phyloP scores from a whole-genome alignment of 2,888 invertebrate species.

The Conomelus anceps region DNA sequence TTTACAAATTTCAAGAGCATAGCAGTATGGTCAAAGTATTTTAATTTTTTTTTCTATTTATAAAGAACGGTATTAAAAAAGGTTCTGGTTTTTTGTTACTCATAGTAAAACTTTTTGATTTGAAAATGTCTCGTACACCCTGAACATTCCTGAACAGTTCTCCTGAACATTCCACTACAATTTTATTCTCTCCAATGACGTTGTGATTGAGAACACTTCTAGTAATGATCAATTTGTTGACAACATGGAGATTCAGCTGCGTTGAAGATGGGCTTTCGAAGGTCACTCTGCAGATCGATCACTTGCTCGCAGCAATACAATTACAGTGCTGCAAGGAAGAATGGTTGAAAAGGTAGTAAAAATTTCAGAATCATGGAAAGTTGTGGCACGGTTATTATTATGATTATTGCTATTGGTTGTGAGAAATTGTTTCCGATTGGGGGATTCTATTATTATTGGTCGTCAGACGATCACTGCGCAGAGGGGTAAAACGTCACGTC shows the following conservation, averaged over 20 bases:
- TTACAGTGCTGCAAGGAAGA: neutral
- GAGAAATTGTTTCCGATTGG: neutral
- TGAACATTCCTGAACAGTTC: too few species aligned
- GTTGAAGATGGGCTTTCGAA: neutral
- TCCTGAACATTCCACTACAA: neutral
- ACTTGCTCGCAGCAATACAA: neutral
- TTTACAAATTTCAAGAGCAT: too few species aligned
- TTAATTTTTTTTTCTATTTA: too few species aligned
- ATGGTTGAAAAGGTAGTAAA: neutral
- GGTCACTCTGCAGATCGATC: neutral
- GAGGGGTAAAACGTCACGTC: neutral
- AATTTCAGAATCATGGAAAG: slow-evolving; percentile 10
- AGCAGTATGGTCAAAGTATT: too few species aligned
- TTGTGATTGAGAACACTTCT: neutral
- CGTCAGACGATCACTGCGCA: neutral
- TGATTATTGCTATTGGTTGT: neutral
- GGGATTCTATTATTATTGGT: neutral
- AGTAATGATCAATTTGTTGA: neutral
- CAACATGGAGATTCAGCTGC: neutral
- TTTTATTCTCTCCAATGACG: neutral
- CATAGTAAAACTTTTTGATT: too few species aligned
- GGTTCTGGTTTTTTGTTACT: too few species aligned
- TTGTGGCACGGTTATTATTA: neutral
- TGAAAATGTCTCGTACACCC: too few species aligned
- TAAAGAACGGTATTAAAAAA: too few species aligned